phyloP scores from a whole-genome alignment of 2,888 invertebrate species.

The Hartigia nigra region DNA sequence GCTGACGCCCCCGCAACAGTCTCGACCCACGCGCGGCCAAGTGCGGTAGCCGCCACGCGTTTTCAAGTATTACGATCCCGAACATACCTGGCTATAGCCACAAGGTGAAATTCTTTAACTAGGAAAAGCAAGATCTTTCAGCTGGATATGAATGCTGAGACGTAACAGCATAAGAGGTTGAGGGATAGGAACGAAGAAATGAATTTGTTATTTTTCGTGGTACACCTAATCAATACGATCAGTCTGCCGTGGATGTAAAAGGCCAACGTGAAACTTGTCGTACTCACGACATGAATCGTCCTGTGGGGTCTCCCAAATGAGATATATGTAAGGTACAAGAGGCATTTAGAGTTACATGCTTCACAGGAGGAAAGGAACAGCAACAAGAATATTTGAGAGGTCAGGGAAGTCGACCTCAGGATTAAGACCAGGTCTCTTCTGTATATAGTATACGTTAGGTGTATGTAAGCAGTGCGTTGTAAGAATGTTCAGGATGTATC shows the following conservation, averaged over 20 bases:
- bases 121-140: neutral
- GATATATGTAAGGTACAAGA: neutral
- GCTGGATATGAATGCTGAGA: neutral
- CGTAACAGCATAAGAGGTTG: neutral
- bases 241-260: neutral
- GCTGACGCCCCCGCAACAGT: neutral
- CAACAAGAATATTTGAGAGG: neutral
- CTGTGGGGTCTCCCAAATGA: neutral
- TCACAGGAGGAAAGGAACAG: neutral
- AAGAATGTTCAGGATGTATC: neutral
- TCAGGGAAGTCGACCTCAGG: neutral
- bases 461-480: neutral
- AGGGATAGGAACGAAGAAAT: neutral
- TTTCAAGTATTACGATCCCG: neutral
- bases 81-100: neutral
- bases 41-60: neutral
- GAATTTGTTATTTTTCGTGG: neutral
- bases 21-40: neutral
- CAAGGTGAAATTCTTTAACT: neutral
- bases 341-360: neutral
- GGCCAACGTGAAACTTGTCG: neutral
- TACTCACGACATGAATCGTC: neutral
- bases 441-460: neutral
- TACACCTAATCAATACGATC: neutral
- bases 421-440: neutral